Conservation (phyloP, 2,113 vertebrate genomes). For the Phalacrocorax brasilianus region DNA sequence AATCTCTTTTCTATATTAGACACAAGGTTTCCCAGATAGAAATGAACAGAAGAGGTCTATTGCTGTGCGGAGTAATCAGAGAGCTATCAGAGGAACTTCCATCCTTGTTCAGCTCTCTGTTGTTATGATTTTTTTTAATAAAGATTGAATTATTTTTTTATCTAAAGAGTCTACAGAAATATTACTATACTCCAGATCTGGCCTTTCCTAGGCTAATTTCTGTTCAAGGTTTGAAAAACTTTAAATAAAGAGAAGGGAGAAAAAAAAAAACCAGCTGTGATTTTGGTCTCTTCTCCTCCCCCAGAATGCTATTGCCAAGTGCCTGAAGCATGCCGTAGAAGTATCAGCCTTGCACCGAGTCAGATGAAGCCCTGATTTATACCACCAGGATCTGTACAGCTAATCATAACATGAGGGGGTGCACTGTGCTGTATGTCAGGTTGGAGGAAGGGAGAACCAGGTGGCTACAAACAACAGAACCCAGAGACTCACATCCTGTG, state of each 20-base stretch:
- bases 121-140: neutral
- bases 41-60: neutral
- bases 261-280: rapidly evolving
- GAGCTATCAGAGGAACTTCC: neutral
- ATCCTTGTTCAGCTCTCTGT: neutral
- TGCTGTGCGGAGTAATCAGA: neutral
- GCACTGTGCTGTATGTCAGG: neutral
- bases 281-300: neutral
- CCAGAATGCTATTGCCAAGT: neutral
- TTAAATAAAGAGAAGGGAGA: neutral
- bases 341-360: neutral
- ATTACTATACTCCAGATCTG: neutral
- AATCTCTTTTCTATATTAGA: neutral
- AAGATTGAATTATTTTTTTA: neutral
- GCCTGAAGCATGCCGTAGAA: neutral
- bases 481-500: neutral
- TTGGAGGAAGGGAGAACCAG: neutral
- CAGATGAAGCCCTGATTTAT: neutral
- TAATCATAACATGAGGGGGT: neutral
- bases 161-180: neutral
- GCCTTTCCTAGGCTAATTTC: neutral
- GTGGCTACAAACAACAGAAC: neutral
- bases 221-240: neutral
- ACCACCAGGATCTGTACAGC: neutral
- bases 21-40: neutral